phyloP scores from a whole-genome alignment of 2,888 invertebrate species.

The Plebejus melissa region DNA sequence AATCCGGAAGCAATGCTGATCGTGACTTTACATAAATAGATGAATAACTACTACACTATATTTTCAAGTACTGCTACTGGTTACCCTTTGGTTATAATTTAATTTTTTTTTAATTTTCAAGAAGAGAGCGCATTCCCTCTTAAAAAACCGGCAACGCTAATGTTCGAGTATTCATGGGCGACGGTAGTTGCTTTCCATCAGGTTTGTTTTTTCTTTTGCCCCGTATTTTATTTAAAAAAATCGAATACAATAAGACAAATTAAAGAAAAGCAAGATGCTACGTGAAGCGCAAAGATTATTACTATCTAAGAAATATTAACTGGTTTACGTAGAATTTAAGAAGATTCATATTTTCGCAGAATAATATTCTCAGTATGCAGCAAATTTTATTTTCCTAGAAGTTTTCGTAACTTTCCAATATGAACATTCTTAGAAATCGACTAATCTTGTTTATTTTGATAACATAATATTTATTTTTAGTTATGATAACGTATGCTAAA shows the following conservation, averaged over 20 bases:
- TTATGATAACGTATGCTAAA: background rate
- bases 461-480: constrained; percentile 8
- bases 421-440: background rate
- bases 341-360: background rate
- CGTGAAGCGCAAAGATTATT: too few relatives aligned
- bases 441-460: background rate
- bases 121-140: too few relatives aligned
- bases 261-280: background rate
- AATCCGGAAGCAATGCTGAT: background rate
- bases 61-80: background rate
- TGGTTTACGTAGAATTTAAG: too few relatives aligned
- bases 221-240: too few relatives aligned
- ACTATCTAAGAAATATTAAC: too few relatives aligned
- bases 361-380: background rate
- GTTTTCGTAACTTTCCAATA: background rate
- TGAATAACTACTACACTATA: constrained; percentile 6
- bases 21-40: constrained; percentile 7
- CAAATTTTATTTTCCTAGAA: background rate
- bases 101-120: too few relatives aligned
- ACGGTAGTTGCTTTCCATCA: too few relatives aligned
- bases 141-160: too few relatives aligned
- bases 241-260: background rate
- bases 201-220: too few relatives aligned
- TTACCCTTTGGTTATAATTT: too few relatives aligned
- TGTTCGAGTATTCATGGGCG: too few relatives aligned